phyloP scores from a whole-genome alignment of 2,797 vertebrate species.

The Chaetophractus vellerosus region DNA sequence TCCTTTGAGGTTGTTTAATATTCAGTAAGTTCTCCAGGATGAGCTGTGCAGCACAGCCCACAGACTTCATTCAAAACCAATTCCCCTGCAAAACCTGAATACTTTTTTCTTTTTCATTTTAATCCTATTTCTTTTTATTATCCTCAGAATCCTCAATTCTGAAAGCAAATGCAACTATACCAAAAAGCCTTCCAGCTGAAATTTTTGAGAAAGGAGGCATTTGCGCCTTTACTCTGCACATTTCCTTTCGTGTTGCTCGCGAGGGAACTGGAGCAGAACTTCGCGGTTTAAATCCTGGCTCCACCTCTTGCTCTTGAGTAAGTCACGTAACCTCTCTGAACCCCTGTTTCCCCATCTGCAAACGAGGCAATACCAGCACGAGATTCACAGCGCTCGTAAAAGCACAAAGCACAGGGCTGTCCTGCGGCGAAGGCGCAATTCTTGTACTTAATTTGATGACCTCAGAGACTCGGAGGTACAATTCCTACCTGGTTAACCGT shows the following conservation, averaged over 20 bases:
- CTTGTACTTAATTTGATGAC: neutral
- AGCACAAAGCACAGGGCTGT: neutral
- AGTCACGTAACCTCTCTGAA: slow-evolving; percentile 52
- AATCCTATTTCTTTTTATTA: neutral
- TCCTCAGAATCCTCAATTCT: neutral
- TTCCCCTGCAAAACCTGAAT: neutral
- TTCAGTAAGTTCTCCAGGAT: neutral
- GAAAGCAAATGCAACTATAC: slow-evolving; percentile 43
- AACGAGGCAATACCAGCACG: neutral
- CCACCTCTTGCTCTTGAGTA: neutral
- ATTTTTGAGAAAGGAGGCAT: neutral
- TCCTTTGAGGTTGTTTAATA: slow-evolving; percentile 5
- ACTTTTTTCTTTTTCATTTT: too few species aligned
- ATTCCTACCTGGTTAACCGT: neutral
- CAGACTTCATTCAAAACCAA: neutral
- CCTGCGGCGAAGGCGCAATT: neutral
- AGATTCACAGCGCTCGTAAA: neutral
- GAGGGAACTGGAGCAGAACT: neutral
- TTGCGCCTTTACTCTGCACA: neutral
- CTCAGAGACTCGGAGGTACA: neutral
- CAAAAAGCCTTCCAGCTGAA: neutral
- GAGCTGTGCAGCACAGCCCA: neutral
- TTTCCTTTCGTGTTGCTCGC: neutral
- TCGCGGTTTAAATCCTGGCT: neutral
- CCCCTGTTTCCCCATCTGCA: neutral